These are phyloP conservation scores for Carollia perspicillata DNA, from an alignment of 2,113 vertebrate genomes.

Conservation along the genomic window DNA sequence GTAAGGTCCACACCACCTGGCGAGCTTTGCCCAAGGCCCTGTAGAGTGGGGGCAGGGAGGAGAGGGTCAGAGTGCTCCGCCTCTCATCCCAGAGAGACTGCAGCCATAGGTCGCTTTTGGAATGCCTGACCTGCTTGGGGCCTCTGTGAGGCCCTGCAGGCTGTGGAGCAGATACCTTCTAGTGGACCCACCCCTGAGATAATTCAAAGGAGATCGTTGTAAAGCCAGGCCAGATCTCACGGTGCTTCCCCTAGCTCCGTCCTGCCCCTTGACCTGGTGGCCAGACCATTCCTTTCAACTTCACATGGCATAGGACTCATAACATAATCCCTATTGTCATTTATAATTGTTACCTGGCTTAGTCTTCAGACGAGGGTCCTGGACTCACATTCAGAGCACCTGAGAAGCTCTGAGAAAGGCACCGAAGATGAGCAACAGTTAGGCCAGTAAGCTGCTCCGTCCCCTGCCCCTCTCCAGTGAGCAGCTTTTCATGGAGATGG, in stretches of 20 bases:
- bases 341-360: neutral
- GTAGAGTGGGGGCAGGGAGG: neutral
- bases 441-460: neutral
- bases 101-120: neutral
- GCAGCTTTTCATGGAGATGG: constrained; percentile 92
- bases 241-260: neutral
- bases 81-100: neutral
- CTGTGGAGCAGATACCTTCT: neutral
- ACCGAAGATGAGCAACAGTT: neutral
- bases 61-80: neutral
- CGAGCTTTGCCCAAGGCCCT: neutral
- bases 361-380: neutral
- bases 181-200: neutral
- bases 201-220: neutral
- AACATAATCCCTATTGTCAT: neutral
- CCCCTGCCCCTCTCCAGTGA: constrained; percentile 79
- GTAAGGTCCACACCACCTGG: neutral
- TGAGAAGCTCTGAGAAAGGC: neutral
- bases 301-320: neutral
- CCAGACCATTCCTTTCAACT: neutral
- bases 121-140: neutral
- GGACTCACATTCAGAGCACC: neutral
- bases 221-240: neutral
- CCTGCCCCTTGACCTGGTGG: neutral
- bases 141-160: neutral